phyloP scores from a whole-genome alignment of 2,888 invertebrate species.

The Drosophila affinis region DNA sequence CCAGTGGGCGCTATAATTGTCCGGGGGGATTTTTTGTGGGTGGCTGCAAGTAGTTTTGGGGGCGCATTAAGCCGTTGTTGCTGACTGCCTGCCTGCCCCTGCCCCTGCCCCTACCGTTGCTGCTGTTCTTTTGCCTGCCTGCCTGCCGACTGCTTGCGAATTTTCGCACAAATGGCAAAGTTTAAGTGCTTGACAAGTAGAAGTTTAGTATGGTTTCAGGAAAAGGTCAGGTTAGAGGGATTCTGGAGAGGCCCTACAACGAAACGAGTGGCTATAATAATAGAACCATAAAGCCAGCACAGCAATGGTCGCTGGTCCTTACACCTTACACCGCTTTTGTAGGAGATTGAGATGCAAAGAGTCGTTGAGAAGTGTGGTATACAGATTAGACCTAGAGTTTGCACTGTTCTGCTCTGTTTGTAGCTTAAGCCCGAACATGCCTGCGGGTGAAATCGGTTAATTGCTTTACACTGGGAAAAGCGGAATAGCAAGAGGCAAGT shows the following conservation, averaged over 20 bases:
- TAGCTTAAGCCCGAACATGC: too few relatives aligned
- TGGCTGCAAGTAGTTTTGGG: constrained; percentile 12
- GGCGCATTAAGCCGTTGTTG: constrained; percentile 26
- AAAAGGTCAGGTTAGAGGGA: not conserved
- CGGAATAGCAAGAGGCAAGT: too few relatives aligned
- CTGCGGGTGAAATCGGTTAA: too few relatives aligned
- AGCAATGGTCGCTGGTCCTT: not conserved
- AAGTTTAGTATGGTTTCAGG: constrained; percentile 11
- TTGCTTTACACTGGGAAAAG: too few relatives aligned
- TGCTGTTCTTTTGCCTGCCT: constrained; percentile 21
- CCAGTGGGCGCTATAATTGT: constrained; percentile 32
- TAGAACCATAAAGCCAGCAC: not conserved
- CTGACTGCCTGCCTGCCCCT: not conserved
- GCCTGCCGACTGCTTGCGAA: constrained; percentile 19
- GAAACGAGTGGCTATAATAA: not conserved
- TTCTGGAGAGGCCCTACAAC: not conserved
- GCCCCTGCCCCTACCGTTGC: constrained; percentile 4
- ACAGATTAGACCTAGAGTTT: too few relatives aligned
- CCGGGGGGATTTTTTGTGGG: constrained; percentile 3
- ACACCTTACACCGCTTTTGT: not conserved
- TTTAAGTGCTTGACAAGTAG: constrained; percentile 40
- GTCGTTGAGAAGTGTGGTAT: too few relatives aligned
- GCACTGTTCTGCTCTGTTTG: too few relatives aligned
- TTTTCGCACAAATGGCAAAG: constrained; percentile 44
- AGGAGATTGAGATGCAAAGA: not conserved